phyloP scores from a whole-genome alignment of 2,797 vertebrate species.

The Xerus rutilus region DNA sequence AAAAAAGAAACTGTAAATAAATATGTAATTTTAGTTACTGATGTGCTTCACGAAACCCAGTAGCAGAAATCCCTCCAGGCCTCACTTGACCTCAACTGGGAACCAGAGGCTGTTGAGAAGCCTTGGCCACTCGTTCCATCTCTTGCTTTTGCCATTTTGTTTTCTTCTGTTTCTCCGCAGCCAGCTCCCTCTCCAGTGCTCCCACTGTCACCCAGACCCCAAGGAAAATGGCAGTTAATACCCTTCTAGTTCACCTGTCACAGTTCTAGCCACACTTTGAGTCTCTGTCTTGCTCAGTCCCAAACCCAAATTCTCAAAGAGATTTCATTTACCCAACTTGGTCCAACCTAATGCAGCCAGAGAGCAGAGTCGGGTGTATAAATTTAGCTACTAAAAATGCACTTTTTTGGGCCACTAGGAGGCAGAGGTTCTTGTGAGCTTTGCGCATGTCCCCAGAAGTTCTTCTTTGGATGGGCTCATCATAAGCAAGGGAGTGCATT shows the following conservation, averaged over 20 bases:
- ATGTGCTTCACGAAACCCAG: background rate
- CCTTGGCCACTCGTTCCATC: rapidly evolving
- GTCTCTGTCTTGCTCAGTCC: background rate
- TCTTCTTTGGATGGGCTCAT: background rate
- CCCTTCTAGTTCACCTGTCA: background rate
- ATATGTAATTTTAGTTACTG: too few relatives aligned
- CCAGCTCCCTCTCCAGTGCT: background rate
- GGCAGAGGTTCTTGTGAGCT: background rate
- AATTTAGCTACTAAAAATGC: rapidly evolving
- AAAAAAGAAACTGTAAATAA: too few relatives aligned
- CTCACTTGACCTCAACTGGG: background rate
- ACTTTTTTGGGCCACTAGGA: background rate
- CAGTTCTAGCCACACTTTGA: background rate
- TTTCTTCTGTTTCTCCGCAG: background rate
- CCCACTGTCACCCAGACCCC: background rate
- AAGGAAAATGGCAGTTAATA: background rate
- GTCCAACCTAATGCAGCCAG: background rate
- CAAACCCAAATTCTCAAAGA: background rate
- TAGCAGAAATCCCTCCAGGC: background rate
- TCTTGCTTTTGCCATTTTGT: background rate
- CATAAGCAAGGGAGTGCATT: background rate
- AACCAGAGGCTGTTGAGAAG: background rate
- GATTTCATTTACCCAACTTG: background rate
- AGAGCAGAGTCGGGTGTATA: rapidly evolving
- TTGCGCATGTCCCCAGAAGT: background rate